Conservation (phyloP, 2,113 vertebrate species). For the Calypte anna region DNA sequence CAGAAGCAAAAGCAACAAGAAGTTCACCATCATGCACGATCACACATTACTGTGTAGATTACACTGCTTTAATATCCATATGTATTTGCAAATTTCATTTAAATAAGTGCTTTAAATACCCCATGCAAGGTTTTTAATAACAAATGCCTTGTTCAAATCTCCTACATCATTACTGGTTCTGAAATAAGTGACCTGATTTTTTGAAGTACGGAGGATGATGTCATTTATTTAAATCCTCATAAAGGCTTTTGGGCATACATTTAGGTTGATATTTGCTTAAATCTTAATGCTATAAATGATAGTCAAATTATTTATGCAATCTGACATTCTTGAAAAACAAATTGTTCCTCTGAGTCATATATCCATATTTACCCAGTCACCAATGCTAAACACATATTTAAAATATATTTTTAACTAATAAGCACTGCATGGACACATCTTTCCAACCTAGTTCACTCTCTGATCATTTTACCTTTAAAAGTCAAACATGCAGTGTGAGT, state of each 20-base stretch:
- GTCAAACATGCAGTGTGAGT: background rate
- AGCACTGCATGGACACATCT: background rate
- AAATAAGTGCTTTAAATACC: background rate
- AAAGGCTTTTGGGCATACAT: background rate
- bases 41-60: background rate
- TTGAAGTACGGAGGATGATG: background rate
- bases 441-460: background rate
- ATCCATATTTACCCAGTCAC: background rate
- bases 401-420: background rate
- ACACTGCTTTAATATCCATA: background rate
- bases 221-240: background rate
- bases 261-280: constrained; percentile 8
- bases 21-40: background rate
- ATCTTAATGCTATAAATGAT: background rate
- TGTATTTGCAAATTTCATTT: constrained; percentile 4
- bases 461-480: background rate
- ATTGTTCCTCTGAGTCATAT: background rate
- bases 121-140: background rate
- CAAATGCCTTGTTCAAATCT: background rate
- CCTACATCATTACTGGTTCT: background rate
- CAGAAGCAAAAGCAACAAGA: background rate
- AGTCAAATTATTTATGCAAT: constrained; percentile 18
- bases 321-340: constrained; percentile 2
- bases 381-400: background rate
- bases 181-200: constrained; percentile 26